Base-by-base conservation (phyloP, 2,888 invertebrate species). In the Drosophila mercatorum region DNA sequence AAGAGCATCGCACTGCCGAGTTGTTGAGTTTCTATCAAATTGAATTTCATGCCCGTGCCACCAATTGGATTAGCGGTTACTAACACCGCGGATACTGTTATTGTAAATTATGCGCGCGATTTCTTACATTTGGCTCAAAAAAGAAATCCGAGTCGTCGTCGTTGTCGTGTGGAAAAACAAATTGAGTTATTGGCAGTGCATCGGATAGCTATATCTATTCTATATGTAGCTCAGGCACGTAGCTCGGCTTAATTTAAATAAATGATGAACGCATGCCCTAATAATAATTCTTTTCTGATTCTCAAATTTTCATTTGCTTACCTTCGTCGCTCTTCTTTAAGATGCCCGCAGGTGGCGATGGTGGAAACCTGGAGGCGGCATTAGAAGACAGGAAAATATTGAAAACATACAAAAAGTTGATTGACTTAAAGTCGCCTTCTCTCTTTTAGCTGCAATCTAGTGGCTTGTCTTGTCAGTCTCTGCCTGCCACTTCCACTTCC, bases 251-350 rank as follows among this genome's bases (percentile, higher is more conserved):
- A 90, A 89, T 91, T 85, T 89, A 83, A 90, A 89, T 88, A 91
- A 89, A 89, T 91, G 91, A 89, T 83, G 77, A 77, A 51, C 56
- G 61, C 66, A 73, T 71, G 31, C 77, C 75, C 82, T 87, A 81
- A 86, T 87, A 81, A 86, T 83, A 75, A 80, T 79, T 74, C 70
- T 72, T 72, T 72, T 64, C 43, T 56, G 51, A 52, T 64, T 70
- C 62, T 65, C 44, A 72, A 65, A 68, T 69, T 62, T 65, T 72
- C 61, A 75, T 72, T 69, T 58, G 64, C 92, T 92, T 91, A 92
- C 92, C 92, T 81, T 92, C 93, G 76, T 92, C 92, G 88, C 75
- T 92, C 83, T 92, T 92, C 84, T 92, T 92, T 69, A 92, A 86
- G 80, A 92, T 90, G 82, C 87, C 92, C 74, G 91, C 89, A 81